Base-by-base conservation (phyloP, 1,140 invertebrate genomes). In the Apis florea region DNA sequence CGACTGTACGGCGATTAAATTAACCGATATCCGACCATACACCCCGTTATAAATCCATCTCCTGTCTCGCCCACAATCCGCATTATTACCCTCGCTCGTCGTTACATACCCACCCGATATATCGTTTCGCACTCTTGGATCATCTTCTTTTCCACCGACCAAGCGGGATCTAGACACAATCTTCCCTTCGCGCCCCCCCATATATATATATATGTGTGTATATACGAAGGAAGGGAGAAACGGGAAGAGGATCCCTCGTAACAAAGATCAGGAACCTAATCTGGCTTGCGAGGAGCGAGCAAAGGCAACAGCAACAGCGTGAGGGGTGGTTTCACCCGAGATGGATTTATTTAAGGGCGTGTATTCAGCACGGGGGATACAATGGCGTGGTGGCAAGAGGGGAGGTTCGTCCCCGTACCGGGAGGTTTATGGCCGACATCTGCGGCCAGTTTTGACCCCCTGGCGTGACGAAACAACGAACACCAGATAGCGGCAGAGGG, bases 271-370 rank as follows among this genome's bases (percentile, higher is more conserved):
- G 54, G 74, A 78, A 79, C 78, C 86, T 87, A 87, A 87, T 87
- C 85, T 81, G 82, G 78, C 53, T 54, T 66, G 70, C 54, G 31
- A 53, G 82, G 26, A 83, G 69, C 24, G 70, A 61, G 59, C 70
- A 83, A 79, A 61, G 74, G 73, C 58, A 80, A 63, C 54, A 77
- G 74, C 75, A 66, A 70, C 75, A 72, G 68, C 75, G 69, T 59
- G 67, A 79, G 76, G 81, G 79, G 73, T 79, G 81, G 76, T 83
- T 78, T 75, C 59, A 49, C 54, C 54, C 53, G 68, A 66, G 67
- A 92, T 91, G 90, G 91, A 93, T 93, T 93, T 93, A 93, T 92
- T 93, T 92, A 92, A 93, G 92, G 92, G 92, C 91, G 90, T 92
- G 91, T 91, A 91, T 92, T 91, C 91, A 89, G 80, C 82, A 84